These are phyloP conservation scores for Merodon equestris DNA, from an alignment of 2,888 invertebrate genomes.

Conservation along the genomic window DNA sequence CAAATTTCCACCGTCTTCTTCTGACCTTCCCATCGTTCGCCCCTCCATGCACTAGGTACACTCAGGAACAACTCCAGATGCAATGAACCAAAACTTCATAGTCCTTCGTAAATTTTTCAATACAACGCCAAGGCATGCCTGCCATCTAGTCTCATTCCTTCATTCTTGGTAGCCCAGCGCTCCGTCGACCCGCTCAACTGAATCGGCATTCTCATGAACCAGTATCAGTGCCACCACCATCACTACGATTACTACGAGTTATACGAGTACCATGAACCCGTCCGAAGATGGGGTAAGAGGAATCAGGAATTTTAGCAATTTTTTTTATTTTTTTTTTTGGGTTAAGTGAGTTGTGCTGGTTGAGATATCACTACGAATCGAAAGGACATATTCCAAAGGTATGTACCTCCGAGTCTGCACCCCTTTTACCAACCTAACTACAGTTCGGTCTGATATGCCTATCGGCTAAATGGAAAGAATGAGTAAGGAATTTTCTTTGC, in stretches of 20 bases:
- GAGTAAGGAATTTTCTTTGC: constrained; percentile 49
- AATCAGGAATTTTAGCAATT: constrained; percentile 14
- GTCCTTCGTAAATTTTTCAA: constrained; percentile 62
- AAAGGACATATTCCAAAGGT: constrained; percentile 62
- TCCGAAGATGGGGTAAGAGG: too few relatives aligned
- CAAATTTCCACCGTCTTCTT: constrained; percentile 20
- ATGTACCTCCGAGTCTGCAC: neutral
- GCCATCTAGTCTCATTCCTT: constrained; percentile 23
- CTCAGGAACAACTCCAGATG: constrained; percentile 19
- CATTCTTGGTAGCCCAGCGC: constrained; percentile 7
- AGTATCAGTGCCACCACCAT: too few relatives aligned
- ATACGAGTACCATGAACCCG: too few relatives aligned
- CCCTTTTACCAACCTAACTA: constrained; percentile 24
- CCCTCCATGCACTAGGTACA: neutral
- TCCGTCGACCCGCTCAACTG: constrained; percentile 22
- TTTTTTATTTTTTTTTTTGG: constrained; percentile 22
- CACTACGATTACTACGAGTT: too few relatives aligned
- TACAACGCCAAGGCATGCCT: constrained; percentile 34
- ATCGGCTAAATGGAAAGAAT: constrained; percentile 49
- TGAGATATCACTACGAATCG: constrained; percentile 63
- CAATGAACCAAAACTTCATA: constrained; percentile 61
- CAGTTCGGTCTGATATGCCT: constrained; percentile 54
- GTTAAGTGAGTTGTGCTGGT: constrained; percentile 66
- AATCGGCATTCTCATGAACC: constrained; percentile 13
- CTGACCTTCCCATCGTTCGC: neutral